Evolutionary conservation across 2,113 vertebrate genomes (phyloP).

Genomic region (Nycticebus coucang): DNA sequence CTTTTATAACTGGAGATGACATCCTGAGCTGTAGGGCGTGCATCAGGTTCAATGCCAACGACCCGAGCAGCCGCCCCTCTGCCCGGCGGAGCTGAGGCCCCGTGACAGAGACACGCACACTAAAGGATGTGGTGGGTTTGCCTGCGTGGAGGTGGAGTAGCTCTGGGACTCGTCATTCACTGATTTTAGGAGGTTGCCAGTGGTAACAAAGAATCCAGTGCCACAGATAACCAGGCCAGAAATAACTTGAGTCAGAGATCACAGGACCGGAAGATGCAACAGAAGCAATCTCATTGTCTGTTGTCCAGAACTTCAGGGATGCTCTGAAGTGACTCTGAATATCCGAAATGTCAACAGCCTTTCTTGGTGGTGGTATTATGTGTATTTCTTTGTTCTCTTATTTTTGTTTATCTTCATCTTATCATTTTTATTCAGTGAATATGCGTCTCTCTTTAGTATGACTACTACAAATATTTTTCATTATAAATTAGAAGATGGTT

Average conservation of each 20-base stretch:
- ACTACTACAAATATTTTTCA: not conserved
- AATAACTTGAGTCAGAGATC: not conserved
- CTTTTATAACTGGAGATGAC: not conserved
- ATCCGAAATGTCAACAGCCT: not conserved
- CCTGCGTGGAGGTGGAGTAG: not conserved
- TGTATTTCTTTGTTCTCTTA: not conserved
- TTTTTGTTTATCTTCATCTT: not conserved
- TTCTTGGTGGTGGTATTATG: not conserved
- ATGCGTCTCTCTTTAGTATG: not conserved
- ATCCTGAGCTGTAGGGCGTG: not conserved
- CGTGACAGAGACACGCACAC: not conserved
- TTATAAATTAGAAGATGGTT: not conserved
- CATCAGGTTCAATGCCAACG: not conserved
- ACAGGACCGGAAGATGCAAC: not conserved
- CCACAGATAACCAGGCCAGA: not conserved
- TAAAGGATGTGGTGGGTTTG: not conserved
- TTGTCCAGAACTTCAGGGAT: not conserved
- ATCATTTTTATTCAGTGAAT: not conserved
- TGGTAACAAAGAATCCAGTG: not conserved
- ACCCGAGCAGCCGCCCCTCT: not conserved
- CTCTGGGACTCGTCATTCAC: not conserved
- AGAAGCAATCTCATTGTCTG: not conserved
- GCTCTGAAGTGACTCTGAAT: not conserved
- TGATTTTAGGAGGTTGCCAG: not conserved
- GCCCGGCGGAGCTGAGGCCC: not conserved